Conservation (phyloP, 2,113 vertebrate genomes). For the Oreochromis tanganicae region DNA sequence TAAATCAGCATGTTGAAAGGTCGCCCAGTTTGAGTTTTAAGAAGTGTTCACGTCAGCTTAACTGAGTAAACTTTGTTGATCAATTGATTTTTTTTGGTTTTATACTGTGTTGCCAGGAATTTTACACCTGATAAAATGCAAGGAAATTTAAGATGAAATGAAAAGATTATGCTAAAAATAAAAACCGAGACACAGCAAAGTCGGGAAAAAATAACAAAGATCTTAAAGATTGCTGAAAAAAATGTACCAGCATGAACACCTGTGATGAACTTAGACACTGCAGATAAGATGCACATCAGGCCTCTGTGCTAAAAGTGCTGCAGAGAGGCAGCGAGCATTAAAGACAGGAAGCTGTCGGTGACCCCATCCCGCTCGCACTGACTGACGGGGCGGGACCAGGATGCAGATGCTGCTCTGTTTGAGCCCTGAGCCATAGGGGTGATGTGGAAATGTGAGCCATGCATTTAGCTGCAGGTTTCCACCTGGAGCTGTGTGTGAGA, state of each 20-base stretch:
- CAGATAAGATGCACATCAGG: not conserved
- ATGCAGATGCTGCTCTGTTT: not conserved
- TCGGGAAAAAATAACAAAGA: not conserved
- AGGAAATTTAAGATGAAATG: not conserved
- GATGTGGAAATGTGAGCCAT: constrained; percentile 42
- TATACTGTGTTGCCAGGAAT: not conserved
- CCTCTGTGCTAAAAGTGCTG: not conserved
- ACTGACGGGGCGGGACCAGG: not conserved
- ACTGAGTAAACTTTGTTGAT: not conserved
- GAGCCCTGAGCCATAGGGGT: not conserved
- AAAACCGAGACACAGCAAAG: not conserved
- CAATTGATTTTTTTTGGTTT: not conserved
- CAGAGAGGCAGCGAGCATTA: not conserved
- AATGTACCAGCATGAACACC: not conserved
- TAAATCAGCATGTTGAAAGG: not conserved
- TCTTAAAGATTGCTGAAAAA: not conserved
- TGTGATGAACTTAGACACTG: not conserved
- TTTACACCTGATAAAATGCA: not conserved
- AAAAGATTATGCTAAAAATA: not conserved
- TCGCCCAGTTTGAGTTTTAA: not conserved
- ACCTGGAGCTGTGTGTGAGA: not conserved
- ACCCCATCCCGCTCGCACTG: not conserved
- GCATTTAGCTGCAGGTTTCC: constrained; percentile 41
- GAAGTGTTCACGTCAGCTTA: not conserved
- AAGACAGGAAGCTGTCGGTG: not conserved